Evolutionary conservation across 2,888 invertebrate genomes (phyloP), one percentile per base, ranked within the genome.

Genomic region (Malthinus flaveolus): DNA sequence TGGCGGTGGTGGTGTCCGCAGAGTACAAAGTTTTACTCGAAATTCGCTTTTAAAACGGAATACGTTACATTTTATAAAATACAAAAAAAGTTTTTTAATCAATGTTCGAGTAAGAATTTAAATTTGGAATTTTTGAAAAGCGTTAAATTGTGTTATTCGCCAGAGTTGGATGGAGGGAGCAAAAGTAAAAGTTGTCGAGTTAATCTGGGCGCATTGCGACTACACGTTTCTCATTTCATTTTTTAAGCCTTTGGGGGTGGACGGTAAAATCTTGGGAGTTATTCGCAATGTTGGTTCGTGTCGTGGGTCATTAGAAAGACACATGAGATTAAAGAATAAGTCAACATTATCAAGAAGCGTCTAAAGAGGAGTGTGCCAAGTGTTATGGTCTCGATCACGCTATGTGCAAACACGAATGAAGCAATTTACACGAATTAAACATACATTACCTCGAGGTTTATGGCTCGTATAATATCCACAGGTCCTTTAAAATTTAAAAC

Each of bases 261-360:
- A 23, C 5, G 23, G 2, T 23, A 23, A 23, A 23, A 23, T 23
- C 37, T 54, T 15, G 9, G 8, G 12, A 37, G 12, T 10, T 10
- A 13, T 37, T 39, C 13, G 39, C 39, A 39, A 65, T 63, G 63
- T 62, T 65, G 63, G 63, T 67, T 64, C 63, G 62, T 66, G 66
- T 64, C 65, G 62, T 42, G 59, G 56, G 46, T 51, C 66, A 64
- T 60, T 61, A 64, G 49, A 23, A 54, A 54, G 59, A 63, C 57
- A 65, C 65, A 65, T 65, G 66, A 68, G 70, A 70, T 70, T 70
- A 68, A 70, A 67, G 68, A 70, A 70, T 70, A 70, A 70, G 68
- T 68, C 68, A 68, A 63, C 61, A 68, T 68, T 68, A 68, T 70
- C 68, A 64, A 63, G 59, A 62, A 63, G 62, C 50, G 59, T 62